A percentile compares a stretch with the other conserved stretches of the same genome.
Conservation (phyloP, 2,888 invertebrate genomes). For the Encarsia formosa region DNA sequence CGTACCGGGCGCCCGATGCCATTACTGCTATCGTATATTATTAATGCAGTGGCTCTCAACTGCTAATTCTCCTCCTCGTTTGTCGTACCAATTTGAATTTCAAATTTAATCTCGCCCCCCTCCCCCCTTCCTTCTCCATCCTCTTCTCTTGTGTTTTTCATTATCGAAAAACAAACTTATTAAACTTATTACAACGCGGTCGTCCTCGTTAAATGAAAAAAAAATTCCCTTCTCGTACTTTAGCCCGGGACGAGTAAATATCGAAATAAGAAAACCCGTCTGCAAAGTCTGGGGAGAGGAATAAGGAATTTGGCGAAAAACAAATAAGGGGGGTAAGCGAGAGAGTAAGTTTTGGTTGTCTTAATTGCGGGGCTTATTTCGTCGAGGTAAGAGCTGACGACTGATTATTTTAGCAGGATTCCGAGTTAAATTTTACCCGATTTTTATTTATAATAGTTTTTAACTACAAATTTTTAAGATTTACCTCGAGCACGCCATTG, state of each 20-base stretch:
- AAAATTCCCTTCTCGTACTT: background rate
- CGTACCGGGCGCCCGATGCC: constrained; percentile 46
- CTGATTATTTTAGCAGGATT: too few relatives aligned
- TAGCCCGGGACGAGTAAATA: constrained; percentile 5
- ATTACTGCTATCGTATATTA: constrained; percentile 52
- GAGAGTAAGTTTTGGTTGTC: constrained; percentile 8
- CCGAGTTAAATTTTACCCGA: too few relatives aligned
- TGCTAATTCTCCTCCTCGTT: constrained; percentile 23
- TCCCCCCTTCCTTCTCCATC: background rate
- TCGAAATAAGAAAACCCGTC: constrained; percentile 5
- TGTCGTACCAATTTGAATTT: constrained; percentile 27
- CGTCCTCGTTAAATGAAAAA: too few relatives aligned
- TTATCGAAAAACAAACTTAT: constrained; percentile 23
- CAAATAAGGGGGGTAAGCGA: background rate
- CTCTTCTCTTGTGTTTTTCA: constrained; percentile 9
- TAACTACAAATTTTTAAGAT: too few relatives aligned
- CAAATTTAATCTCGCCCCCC: constrained; percentile 19
- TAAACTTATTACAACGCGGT: constrained; percentile 12
- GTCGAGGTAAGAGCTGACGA: constrained; percentile 37
- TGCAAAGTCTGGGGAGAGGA: background rate
- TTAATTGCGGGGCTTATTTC: constrained; percentile 43
- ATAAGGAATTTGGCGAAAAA: background rate
- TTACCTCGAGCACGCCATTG: too few relatives aligned
- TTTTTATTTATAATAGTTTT: too few relatives aligned
- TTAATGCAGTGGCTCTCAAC: constrained; percentile 51